Evolutionary conservation across 2,888 invertebrate genomes (phyloP).

Genomic region (Callimorpha dominula): DNA sequence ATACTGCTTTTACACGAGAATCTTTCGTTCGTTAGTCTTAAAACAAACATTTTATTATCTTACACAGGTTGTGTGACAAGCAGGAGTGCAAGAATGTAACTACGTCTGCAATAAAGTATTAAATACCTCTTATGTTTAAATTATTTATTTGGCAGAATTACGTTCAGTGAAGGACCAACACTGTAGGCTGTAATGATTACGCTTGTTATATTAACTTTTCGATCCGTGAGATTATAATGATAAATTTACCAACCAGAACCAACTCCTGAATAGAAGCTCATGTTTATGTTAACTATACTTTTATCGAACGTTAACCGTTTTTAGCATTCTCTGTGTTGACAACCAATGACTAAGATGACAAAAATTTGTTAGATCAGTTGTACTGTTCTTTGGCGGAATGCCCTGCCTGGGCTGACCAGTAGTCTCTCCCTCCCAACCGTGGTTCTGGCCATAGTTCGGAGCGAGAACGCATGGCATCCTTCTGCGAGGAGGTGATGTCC

Average conservation of each 20-base stretch:
- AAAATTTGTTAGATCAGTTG: no score
- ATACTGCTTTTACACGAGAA: conserved; percentile 28
- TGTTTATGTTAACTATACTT: neutral
- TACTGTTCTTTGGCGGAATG: no score
- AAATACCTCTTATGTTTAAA: neutral
- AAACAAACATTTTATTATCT: conserved; percentile 9
- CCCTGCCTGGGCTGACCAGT: no score
- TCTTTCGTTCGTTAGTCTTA: conserved; percentile 35
- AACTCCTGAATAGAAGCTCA: neutral
- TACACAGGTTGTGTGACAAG: neutral
- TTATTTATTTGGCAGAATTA: neutral
- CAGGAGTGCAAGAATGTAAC: neutral
- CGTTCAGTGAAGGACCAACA: neutral
- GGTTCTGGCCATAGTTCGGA: no score
- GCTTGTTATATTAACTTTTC: neutral
- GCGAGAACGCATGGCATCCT: no score
- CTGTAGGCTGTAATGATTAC: neutral
- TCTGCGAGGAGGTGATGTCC: no score
- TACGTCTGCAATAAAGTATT: neutral
- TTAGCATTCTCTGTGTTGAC: neutral
- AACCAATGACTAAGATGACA: neutral
- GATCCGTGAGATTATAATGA: no score
- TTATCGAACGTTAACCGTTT: neutral
- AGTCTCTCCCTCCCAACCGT: no score
- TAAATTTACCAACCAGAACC: neutral